Evolutionary conservation across 2,888 invertebrate species (phyloP).

Genomic region (Patella caerulea): DNA sequence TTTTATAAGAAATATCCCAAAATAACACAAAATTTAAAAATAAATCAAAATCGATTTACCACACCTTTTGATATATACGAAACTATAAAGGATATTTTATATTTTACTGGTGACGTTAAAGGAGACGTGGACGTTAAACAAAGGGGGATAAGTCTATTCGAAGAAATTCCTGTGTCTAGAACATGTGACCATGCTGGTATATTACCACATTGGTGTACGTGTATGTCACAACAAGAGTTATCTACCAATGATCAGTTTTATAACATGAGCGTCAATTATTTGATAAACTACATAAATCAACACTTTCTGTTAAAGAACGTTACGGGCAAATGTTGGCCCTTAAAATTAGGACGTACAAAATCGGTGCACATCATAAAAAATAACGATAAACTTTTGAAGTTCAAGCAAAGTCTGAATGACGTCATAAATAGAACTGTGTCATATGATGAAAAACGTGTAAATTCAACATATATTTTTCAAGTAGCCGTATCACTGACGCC

Average conservation of each 20-base stretch:
- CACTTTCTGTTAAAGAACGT: background rate
- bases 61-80: slow-evolving; percentile 88
- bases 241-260: background rate
- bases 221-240: background rate
- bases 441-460: background rate
- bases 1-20: slow-evolving; percentile 78
- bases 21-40: slow-evolving; percentile 78
- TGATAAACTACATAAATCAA: background rate
- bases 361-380: slow-evolving; percentile 9
- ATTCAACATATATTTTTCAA: background rate
- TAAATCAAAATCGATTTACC: slow-evolving; percentile 79
- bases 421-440: background rate
- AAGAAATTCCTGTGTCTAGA: background rate
- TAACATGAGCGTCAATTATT: background rate
- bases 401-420: background rate
- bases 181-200: background rate
- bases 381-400: background rate
- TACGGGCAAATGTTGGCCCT: background rate
- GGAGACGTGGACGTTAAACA: slow-evolving; percentile 75
- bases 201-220: background rate
- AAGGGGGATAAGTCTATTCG: slow-evolving; percentile 61
- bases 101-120: slow-evolving; percentile 25
- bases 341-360: slow-evolving; percentile 25
- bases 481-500: slow-evolving; percentile 58
- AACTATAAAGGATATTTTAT: slow-evolving; percentile 79